Base-by-base conservation (phyloP, 2,113 vertebrate genomes). In the Pollimyrus isidori region DNA sequence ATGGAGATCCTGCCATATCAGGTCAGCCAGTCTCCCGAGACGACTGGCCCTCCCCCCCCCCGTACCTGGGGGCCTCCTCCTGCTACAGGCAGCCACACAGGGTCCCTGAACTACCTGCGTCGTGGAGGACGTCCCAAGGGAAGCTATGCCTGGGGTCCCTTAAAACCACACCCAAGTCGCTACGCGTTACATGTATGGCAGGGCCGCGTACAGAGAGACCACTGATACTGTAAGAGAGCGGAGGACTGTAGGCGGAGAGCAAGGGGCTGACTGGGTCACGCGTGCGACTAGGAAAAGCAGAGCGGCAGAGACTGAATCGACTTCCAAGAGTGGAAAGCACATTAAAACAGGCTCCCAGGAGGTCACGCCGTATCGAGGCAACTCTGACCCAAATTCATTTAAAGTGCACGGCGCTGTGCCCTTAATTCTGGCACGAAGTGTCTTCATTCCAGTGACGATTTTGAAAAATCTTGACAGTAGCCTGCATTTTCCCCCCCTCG, bases 1-100 rank as follows among this genome's bases (percentile, higher is more conserved):
- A 86, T 52, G 49, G 45, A 23, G 84, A 3, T 58, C 23, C 58
- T 90, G 89, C 91, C 49, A 26, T 87, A 9, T 30, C 49, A 39
- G 4, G 4, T 35, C 62, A 30, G 10, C 39, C 26, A 13, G 30
- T 48, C 69, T 56, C 30, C 46, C 26, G 76, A 56, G 45, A n/a
- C 49, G 82, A 39, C 23, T 9, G 26, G 65, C 35, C 35, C 19
- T 76, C 2, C 86, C 30, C 86, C 7, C 30, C 86, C 7, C 56
- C 26, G 7, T 3, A 19, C 49, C 86, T 39, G 6, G 26, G 26
- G 62, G 62, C 62, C n/a, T 1, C 10, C n/a, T 4, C 62, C 10
- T 30, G 3, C 62, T 69, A 13, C 10, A 13, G 26, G 62, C n/a
- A 13, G 62, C n/a, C 10, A 11, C 62, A 69, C 10, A 11, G 62